These are phyloP conservation scores for Lutjanus erythropterus DNA, from an alignment of 2,113 vertebrate species.

Conservation along the genomic window DNA sequence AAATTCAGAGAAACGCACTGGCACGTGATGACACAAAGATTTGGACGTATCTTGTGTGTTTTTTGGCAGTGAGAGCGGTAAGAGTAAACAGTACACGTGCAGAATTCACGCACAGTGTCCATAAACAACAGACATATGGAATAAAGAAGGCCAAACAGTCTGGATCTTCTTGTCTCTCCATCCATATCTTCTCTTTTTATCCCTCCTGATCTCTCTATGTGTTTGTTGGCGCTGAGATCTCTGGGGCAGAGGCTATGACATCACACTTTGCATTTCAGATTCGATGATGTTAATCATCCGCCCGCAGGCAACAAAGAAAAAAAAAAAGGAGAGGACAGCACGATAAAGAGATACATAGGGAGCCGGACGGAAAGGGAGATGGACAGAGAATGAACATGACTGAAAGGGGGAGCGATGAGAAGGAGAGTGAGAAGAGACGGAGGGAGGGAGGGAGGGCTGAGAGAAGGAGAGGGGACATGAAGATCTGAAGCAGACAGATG, in stretches of 20 bases:
- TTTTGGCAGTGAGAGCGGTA: constrained; percentile 2
- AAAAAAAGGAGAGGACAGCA: constrained; percentile 5
- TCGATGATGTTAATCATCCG: constrained; percentile 80
- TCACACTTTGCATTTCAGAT: constrained; percentile 77
- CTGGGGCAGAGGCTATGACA: constrained; percentile 66
- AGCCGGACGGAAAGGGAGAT: constrained; percentile 32
- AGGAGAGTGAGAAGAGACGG: constrained; percentile 25
- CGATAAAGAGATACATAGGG: constrained; percentile 41
- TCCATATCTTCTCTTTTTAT: constrained; percentile 35
- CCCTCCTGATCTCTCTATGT: constrained; percentile 34
- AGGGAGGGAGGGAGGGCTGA: constrained; percentile 25
- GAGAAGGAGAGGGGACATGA: constrained; percentile 26
- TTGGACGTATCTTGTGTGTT: not conserved
- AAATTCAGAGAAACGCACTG: not conserved
- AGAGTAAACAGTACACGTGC: not conserved
- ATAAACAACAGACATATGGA: not conserved
- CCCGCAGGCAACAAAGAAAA: constrained; percentile 61
- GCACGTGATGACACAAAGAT: not conserved
- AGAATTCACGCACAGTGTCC: not conserved
- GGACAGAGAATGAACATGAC: constrained; percentile 43
- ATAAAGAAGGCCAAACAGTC: constrained; percentile 19
- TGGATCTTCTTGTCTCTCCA: constrained; percentile 8
- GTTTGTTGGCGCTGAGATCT: constrained; percentile 51
- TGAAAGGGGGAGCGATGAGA: constrained; percentile 35
- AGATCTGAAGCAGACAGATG: constrained; percentile 72